Evolutionary conservation across 2,797 vertebrate genomes (phyloP), one percentile per base, ranked within the genome.

Genomic region (Halcyon leucocephala): DNA sequence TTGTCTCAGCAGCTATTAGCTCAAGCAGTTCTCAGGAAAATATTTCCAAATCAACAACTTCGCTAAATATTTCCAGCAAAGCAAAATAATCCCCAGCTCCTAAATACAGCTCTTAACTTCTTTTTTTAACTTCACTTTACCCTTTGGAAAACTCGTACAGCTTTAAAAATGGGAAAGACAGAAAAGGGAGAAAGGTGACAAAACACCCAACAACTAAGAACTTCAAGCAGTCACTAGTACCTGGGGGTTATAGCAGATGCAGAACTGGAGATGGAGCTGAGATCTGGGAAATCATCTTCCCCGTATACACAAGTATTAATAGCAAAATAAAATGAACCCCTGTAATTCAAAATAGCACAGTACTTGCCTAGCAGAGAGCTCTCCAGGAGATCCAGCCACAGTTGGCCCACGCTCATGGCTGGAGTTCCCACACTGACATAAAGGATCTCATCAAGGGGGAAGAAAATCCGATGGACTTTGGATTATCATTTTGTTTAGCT

Each of bases 11-110:
- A 96, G 96, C 94, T 98, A 97, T 96, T 65, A 96, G 88, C 85
- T 95, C 48, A 96, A 96, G 54, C 79, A 93, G 90, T 95, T 96
- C 96, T 97, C 95, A 96, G 83, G 94, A 95, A 98, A 98, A 86
- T 89, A 95, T 86, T 97, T 97, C 95, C 96, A 97, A 97, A 90
- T 74, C 90, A 91, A 81, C 81, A 93, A 96, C 85, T 96, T 93
- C 78, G 91, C 79, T 95, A 96, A 96, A 82, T 94, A 97, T 84
- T 96, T 96, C 96, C 96, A 96, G 95, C 86, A 92, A 91, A 94
- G 62, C 65, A 90, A 96, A 96, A 89, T 78, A 96, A 81, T 79
- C 69, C 72, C 70, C 33, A 82, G 42, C 52, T 97, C 94, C 93
- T 95, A 96, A 96, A 93, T 64, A 78, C 71, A 89, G 80, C 42